phyloP scores from a whole-genome alignment of 1,140 invertebrate species.

The Drosophila rhopaloa region DNA sequence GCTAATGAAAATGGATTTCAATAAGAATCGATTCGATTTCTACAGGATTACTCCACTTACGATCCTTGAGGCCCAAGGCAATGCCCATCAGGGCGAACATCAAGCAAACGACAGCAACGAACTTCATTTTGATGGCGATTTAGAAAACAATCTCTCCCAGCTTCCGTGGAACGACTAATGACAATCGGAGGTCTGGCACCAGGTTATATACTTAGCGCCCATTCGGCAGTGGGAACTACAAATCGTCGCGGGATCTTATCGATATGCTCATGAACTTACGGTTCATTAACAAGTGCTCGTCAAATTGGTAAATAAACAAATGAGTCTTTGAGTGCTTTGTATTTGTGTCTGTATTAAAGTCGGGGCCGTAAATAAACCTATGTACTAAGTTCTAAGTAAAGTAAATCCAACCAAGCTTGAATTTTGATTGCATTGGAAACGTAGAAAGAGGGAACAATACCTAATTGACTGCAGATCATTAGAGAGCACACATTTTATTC shows the following conservation, averaged over 20 bases:
- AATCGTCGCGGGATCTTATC: constrained; percentile 21
- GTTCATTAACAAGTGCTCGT: constrained; percentile 65
- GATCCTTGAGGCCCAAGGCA: constrained; percentile 48
- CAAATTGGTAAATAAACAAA: constrained; percentile 41
- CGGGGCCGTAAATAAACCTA: constrained; percentile 26
- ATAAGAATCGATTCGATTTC: not conserved
- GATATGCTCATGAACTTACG: constrained; percentile 30
- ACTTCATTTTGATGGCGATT: constrained; percentile 51
- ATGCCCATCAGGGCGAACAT: constrained; percentile 56
- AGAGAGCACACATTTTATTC: no score
- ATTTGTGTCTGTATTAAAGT: constrained; percentile 8
- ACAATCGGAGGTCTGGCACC: not conserved
- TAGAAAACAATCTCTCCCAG: constrained; percentile 2
- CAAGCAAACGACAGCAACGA: constrained; percentile 42
- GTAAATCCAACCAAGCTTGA: constrained; percentile 10
- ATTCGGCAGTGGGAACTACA: constrained; percentile 10
- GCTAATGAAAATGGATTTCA: constrained; percentile 7
- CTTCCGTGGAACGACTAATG: constrained; percentile 43
- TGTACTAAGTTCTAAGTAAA: constrained; percentile 20
- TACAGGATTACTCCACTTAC: constrained; percentile 20
- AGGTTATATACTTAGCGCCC: constrained; percentile 44
- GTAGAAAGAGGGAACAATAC: no score
- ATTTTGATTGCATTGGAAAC: not conserved
- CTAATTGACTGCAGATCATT: no score
- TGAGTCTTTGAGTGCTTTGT: constrained; percentile 6